phyloP scores from a whole-genome alignment of 2,888 invertebrate genomes.

The Dichetophora obliterata region DNA sequence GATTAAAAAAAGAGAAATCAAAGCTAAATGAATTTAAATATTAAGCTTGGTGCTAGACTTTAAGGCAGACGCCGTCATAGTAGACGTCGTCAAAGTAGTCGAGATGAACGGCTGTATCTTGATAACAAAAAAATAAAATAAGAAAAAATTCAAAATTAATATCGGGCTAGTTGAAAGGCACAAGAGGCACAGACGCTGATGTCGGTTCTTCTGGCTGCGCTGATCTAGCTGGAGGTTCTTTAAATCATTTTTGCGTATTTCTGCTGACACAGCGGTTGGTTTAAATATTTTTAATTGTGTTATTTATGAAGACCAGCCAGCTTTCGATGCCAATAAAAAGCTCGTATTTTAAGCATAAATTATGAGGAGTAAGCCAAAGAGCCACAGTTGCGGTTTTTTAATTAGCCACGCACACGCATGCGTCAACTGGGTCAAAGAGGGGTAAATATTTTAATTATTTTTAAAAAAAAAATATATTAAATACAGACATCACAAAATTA shows the following conservation, averaged over 20 bases:
- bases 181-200: not conserved
- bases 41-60: constrained; percentile 3
- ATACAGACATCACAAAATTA: not conserved
- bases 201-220: not conserved
- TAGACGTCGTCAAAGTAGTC: not conserved
- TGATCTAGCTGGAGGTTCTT: not conserved
- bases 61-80: not conserved
- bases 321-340: not conserved
- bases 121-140: not conserved
- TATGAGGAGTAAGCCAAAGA: no score
- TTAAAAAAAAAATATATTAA: no score
- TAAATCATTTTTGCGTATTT: not conserved
- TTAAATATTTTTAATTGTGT: constrained; percentile 7
- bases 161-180: not conserved
- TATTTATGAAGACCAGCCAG: not conserved
- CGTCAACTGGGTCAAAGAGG: no score
- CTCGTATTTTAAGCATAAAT: not conserved
- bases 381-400: no score
- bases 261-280: not conserved
- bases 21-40: not conserved
- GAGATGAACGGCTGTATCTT: not conserved
- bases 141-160: not conserved
- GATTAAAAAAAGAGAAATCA: not conserved
- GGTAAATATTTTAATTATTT: no score
- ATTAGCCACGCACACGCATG: no score